Evolutionary conservation across 2,888 invertebrate genomes (phyloP), one percentile per base, ranked within the genome.

Genomic region (Eumerus sabulonum): DNA sequence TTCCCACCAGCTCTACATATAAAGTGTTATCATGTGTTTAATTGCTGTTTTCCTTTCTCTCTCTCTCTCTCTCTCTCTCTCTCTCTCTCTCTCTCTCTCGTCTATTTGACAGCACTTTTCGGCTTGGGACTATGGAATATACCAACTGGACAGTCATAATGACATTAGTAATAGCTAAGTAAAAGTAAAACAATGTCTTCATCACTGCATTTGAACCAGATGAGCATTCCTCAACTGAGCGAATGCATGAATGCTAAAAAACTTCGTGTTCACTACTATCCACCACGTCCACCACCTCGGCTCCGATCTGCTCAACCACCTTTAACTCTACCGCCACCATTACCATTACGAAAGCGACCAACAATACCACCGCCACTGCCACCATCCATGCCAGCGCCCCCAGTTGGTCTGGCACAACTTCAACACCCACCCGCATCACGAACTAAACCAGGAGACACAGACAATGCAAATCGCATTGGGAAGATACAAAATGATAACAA

Each of bases 401-500:
- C 27, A 27, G 27, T 4, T 27, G 3, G 2, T 36, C 1, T 7
- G 14, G 44, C 36, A 45, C 50, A 3, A 16, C 51, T 27, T 27
- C 27, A 16, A 63, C 48, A 56, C 60, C 63, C 51, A 40, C 38
- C 27, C n/a, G 57, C 48, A 50, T 54, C 63, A 42, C 38, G 40
- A 51, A 11, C 18, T 44, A 27, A 38, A 38, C 59, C 17, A 57
- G 57, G n/a, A 63, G 79, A 74, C 74, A 79, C 64, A 79, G 79
- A 79, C 68, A 79, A 74, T 74, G 63, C 54, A 53, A 79, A 64
- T 70, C 64, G 36, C 40, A 59, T 73, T 74, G 59, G 54, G 68
- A 64, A 63, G 54, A 68, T 16, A 42, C 73, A 51, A 77, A 67
- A 67, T 67, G 62, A 73, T 73, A 73, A 77, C 67, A 77, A 72